Evolutionary conservation across 2,888 invertebrate species (phyloP).

Genomic region (Scaptodrosophila latifasciaeformis): DNA sequence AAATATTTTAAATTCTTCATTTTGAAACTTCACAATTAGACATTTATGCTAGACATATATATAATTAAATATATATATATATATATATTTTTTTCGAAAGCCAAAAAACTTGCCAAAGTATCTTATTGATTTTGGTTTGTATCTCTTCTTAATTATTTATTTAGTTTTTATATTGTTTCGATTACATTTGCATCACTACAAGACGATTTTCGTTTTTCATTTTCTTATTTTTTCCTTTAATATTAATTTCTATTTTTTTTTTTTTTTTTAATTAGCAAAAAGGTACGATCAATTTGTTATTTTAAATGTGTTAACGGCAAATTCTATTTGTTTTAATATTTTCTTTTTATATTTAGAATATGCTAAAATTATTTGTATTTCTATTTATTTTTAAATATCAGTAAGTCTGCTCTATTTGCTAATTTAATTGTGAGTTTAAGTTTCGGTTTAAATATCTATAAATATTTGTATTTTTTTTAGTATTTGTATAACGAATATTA

Average conservation of each 20-base stretch:
- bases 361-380: too few relatives aligned
- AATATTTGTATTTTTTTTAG: conserved; percentile 17
- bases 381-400: not conserved
- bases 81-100: conserved; percentile 43
- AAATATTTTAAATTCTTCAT: conserved; percentile 62
- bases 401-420: not conserved
- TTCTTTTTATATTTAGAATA: conserved; percentile 46
- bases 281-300: conserved; percentile 57
- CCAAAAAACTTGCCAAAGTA: conserved; percentile 61
- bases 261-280: conserved; percentile 57
- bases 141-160: conserved; percentile 26
- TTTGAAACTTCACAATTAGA: conserved; percentile 49
- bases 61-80: conserved; percentile 14
- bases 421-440: not conserved
- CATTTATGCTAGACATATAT: conserved; percentile 18
- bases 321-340: conserved; percentile 20
- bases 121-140: conserved; percentile 33
- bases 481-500: conserved; percentile 35
- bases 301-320: too few relatives aligned
- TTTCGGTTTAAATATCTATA: conserved; percentile 16
- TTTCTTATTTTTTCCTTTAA: not conserved
- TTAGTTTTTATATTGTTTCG: conserved; percentile 46
- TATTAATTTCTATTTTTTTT: conserved; percentile 8
- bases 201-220: conserved; percentile 21
- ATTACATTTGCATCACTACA: conserved; percentile 52